Conservation (phyloP, 2,888 invertebrate species). For the Isotomurus palustris region DNA sequence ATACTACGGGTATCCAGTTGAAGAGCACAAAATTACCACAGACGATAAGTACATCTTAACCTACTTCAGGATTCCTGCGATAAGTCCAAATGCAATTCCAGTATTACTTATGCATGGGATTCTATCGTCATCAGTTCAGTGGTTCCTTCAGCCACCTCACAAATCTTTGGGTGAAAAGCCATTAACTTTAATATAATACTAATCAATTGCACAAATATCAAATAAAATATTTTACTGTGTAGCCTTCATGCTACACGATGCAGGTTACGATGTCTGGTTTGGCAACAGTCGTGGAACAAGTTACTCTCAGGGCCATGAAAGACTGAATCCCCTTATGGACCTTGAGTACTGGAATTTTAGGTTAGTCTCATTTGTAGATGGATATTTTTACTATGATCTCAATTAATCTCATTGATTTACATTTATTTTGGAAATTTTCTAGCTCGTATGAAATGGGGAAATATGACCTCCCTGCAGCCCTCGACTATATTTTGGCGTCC, state of each 20-base stretch:
- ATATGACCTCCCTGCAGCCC: constrained; percentile 4
- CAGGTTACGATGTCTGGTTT: not conserved
- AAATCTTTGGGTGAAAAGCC: not conserved
- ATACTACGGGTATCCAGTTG: not conserved
- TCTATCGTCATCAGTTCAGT: not conserved
- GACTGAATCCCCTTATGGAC: not conserved
- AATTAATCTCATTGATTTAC: not conserved
- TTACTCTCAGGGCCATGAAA: not conserved
- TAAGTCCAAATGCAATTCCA: not conserved
- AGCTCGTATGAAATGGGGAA: constrained; percentile 11
- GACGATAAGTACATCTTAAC: not conserved
- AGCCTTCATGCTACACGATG: too few species aligned
- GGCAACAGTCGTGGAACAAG: not conserved
- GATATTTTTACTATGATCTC: too few species aligned
- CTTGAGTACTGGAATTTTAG: constrained; percentile 2
- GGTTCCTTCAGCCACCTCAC: not conserved
- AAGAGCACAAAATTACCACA: not conserved
- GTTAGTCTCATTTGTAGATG: not conserved
- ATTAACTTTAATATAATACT: too few species aligned
- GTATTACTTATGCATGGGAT: not conserved
- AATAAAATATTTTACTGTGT: too few species aligned
- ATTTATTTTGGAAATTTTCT: not conserved
- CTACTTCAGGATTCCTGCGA: not conserved
- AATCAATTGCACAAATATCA: too few species aligned
- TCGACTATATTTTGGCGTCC: not conserved